Percentiles rank a stretch among this genome's conserved stretches.
Conservation (phyloP, 2,113 vertebrate species). For the Speoplatyrhinus poulsoni region DNA sequence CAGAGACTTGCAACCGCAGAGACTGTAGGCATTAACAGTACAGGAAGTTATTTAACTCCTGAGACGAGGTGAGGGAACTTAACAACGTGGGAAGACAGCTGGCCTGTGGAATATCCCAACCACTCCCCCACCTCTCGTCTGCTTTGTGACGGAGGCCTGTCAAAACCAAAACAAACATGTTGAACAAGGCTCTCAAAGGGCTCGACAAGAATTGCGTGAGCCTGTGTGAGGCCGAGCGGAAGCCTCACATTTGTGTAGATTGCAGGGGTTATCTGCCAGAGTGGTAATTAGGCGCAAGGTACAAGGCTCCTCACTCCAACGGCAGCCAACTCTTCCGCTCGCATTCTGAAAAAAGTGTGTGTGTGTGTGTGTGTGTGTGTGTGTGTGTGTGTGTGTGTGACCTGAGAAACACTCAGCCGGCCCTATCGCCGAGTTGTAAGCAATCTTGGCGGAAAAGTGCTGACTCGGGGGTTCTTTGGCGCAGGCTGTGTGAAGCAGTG, state of each 20-base stretch:
- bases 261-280: conserved; percentile 68
- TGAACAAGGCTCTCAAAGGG: conserved; percentile 72
- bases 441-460: conserved; percentile 59
- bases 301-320: conserved; percentile 47
- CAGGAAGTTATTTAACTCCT: conserved; percentile 64
- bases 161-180: conserved; percentile 75
- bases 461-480: conserved; percentile 53
- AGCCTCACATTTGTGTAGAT: conserved; percentile 59
- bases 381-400: conserved; percentile 48
- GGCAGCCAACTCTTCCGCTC: conserved; percentile 55
- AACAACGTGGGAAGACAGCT: conserved; percentile 59
- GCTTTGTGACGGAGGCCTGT: conserved; percentile 63
- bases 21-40: conserved; percentile 43
- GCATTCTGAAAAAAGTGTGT: conserved; percentile 50
- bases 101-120: conserved; percentile 38
- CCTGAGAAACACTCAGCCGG: conserved; percentile 30
- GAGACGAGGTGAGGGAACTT: conserved; percentile 51
- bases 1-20: conserved; percentile 38
- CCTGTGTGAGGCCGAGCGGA: conserved; percentile 50
- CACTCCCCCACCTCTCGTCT: conserved; percentile 9
- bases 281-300: conserved; percentile 63
- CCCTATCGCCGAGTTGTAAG: conserved; percentile 60
- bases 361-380: too few relatives aligned
- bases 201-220: conserved; percentile 54
- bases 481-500: conserved; percentile 30